phyloP scores from a whole-genome alignment of 2,888 invertebrate genomes.

The Nomada hirtipes region DNA sequence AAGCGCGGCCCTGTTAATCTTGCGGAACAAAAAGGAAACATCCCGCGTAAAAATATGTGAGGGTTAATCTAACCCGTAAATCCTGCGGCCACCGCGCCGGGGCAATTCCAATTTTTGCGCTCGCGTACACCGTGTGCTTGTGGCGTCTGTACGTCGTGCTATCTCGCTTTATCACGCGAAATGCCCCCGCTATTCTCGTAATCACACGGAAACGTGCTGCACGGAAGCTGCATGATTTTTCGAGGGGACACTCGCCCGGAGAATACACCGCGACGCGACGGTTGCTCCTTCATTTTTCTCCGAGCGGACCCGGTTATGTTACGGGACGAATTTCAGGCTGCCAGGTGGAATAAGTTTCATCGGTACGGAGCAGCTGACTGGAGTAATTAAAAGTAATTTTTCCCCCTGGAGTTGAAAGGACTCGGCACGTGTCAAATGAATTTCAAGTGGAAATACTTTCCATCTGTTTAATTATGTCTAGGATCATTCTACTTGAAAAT shows the following conservation, averaged over 20 bases:
- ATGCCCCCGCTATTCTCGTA: slow-evolving; percentile 18
- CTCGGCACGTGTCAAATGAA: too few relatives aligned
- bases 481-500: too few relatives aligned
- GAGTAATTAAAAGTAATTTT: too few relatives aligned
- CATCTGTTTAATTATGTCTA: too few relatives aligned
- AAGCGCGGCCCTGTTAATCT: slow-evolving; percentile 22
- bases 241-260: not conserved
- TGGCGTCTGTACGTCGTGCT: not conserved
- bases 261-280: not conserved
- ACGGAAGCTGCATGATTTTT: slow-evolving; percentile 28
- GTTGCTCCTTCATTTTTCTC: not conserved
- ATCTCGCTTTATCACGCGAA: slow-evolving; percentile 33
- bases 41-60: slow-evolving; percentile 30
- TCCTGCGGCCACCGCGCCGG: slow-evolving; percentile 6
- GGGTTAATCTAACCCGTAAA: slow-evolving; percentile 35
- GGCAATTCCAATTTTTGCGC: slow-evolving; percentile 34
- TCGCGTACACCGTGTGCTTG: not conserved
- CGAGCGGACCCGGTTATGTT: too few relatives aligned
- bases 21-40: slow-evolving; percentile 3
- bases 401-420: too few relatives aligned
- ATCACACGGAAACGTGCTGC: slow-evolving; percentile 17
- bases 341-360: too few relatives aligned
- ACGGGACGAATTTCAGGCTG: not conserved
- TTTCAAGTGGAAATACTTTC: too few relatives aligned
- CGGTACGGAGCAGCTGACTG: too few relatives aligned